Conservation (phyloP, 2,888 invertebrate species). For the Heliconius cydno region DNA sequence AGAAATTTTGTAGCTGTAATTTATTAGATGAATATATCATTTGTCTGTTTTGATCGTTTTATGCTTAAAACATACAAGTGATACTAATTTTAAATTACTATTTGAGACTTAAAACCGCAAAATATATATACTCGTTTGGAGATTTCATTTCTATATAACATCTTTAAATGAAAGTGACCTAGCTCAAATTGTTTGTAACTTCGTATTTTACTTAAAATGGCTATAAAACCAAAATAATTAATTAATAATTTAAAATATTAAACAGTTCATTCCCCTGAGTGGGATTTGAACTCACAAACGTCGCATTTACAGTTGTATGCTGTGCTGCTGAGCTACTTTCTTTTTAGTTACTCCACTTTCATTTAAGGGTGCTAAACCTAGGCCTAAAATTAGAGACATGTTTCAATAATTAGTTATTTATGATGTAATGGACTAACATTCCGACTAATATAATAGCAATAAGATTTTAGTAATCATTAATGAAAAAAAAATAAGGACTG, state of each 20-base stretch:
- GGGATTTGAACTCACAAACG: background rate
- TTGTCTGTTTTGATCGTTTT: slow-evolving; percentile 62
- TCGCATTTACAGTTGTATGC: background rate
- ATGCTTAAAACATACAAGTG: slow-evolving; percentile 63
- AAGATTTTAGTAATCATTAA: background rate
- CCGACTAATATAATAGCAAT: slow-evolving; percentile 3
- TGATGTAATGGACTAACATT: background rate
- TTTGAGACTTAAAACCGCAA: background rate
- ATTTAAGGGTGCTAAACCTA: slow-evolving; percentile 1
- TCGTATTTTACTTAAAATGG: background rate
- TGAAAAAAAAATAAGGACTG: background rate
- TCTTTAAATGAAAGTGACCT: background rate
- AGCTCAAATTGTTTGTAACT: background rate
- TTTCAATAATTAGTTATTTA: slow-evolving; percentile 10
- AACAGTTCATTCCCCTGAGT: background rate
- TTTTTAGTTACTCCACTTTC: background rate
- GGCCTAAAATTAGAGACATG: slow-evolving; percentile 8
- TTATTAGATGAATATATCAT: slow-evolving; percentile 46
- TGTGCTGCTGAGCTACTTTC: background rate
- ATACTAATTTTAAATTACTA: slow-evolving; percentile 40
- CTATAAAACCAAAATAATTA: background rate
- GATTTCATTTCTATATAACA: background rate
- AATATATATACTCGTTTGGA: background rate
- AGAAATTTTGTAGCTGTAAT: background rate
- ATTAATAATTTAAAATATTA: background rate